A percentile compares a stretch with the other conserved stretches of the same genome.
These are phyloP conservation scores for Drosophila flavopinicola DNA, from an alignment of 2,888 invertebrate species.

Conservation along the genomic window DNA sequence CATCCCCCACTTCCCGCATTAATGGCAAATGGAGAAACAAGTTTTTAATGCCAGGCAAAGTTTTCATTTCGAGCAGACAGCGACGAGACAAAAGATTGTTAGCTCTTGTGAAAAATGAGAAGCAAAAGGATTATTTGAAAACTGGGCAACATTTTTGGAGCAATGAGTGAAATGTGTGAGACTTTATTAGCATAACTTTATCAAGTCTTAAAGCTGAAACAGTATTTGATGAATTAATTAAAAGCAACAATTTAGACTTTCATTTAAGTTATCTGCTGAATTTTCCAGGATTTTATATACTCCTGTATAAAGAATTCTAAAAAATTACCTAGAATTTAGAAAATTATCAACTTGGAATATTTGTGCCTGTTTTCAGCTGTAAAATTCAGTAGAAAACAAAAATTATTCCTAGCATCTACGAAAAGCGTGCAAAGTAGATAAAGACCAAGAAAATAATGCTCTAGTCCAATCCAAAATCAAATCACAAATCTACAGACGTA, in stretches of 20 bases:
- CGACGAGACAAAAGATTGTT: constrained; percentile 52
- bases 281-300: neutral
- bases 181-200: too few species aligned
- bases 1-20: constrained; percentile 3
- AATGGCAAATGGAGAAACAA: constrained; percentile 41
- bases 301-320: too few species aligned
- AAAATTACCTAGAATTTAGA: neutral
- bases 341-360: constrained; percentile 10
- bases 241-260: too few species aligned
- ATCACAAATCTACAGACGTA: constrained; percentile 4
- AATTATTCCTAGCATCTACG: constrained; percentile 5
- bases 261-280: too few species aligned
- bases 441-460: neutral
- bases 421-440: constrained; percentile 29
- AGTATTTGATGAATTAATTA: too few species aligned
- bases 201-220: too few species aligned
- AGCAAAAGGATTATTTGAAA: neutral
- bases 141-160: neutral
- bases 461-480: constrained; percentile 10
- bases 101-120: constrained; percentile 7
- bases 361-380: constrained; percentile 17
- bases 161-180: too few species aligned
- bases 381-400: neutral
- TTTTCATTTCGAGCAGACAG: constrained; percentile 49
- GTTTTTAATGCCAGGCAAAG: constrained; percentile 48